These are phyloP conservation scores for Pogonus chalceus DNA, from an alignment of 1,140 invertebrate species.

Conservation along the genomic window DNA sequence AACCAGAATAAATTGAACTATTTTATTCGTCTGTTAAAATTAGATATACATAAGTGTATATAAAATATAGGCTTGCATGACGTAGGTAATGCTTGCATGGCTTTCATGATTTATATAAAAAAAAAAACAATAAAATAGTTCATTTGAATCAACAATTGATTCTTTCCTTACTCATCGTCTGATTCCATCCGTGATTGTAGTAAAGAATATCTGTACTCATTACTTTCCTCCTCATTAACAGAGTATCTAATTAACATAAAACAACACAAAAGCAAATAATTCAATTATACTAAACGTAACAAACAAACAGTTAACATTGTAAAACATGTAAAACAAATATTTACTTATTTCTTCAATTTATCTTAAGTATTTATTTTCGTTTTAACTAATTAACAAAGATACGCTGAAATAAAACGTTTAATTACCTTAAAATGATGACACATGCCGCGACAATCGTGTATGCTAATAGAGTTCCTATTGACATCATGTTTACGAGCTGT, in stretches of 20 bases:
- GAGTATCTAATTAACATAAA: conserved; percentile 17
- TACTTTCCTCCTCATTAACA: conserved; percentile 9
- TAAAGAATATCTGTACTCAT: neutral
- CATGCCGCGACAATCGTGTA: conserved; percentile 75
- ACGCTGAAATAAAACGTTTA: too few relatives aligned
- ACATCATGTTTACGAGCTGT: conserved; percentile 78
- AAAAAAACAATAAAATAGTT: conserved; percentile 10
- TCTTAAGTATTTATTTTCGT: too few relatives aligned
- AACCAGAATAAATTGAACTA: too few relatives aligned
- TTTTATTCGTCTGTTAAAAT: too few relatives aligned
- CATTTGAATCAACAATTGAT: conserved; percentile 9
- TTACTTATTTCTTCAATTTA: too few relatives aligned
- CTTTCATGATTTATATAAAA: neutral
- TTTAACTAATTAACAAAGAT: too few relatives aligned
- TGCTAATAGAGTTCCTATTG: conserved; percentile 76
- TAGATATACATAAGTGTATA: too few relatives aligned
- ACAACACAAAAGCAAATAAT: conserved; percentile 5
- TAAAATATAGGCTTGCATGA: too few relatives aligned
- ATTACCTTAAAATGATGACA: conserved; percentile 61
- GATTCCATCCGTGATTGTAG: conserved; percentile 10
- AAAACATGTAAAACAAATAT: too few relatives aligned
- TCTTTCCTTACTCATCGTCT: conserved; percentile 13
- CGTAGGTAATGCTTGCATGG: too few relatives aligned
- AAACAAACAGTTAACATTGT: too few relatives aligned
- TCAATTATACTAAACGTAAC: neutral